Conservation (phyloP, 1,140 invertebrate genomes). For the Lethocerus indicus region DNA sequence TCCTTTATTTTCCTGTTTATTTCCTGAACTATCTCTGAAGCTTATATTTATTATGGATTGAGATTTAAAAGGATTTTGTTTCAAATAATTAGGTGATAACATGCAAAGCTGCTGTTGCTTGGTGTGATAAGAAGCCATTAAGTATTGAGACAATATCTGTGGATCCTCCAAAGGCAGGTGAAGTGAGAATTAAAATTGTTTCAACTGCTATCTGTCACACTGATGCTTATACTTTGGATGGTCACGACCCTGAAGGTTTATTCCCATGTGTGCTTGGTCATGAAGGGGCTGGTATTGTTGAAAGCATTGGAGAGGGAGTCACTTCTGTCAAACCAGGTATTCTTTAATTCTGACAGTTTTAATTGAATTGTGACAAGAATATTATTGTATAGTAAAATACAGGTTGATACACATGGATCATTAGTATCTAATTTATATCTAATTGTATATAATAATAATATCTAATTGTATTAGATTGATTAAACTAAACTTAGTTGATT, state of each 20-base stretch:
- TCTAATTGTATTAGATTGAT: no score
- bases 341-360: no score
- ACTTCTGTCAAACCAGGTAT: slow-evolving; percentile 65
- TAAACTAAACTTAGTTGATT: no score
- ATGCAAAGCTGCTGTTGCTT: slow-evolving; percentile 83
- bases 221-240: slow-evolving; percentile 85
- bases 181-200: slow-evolving; percentile 57
- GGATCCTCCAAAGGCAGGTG: slow-evolving; percentile 77
- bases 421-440: no score
- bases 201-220: slow-evolving; percentile 94
- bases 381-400: no score
- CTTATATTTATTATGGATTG: no score
- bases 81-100: slow-evolving; percentile 65
- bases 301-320: slow-evolving; percentile 89
- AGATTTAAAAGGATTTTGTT: no score
- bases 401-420: no score
- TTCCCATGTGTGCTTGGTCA: slow-evolving; percentile 90
- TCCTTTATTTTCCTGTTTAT: no score
- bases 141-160: slow-evolving; percentile 84
- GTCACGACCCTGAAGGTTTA: slow-evolving; percentile 82
- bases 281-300: slow-evolving; percentile 89
- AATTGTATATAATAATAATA: not conserved
- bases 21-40: no score
- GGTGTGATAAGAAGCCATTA: slow-evolving; percentile 73
- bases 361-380: no score